Conservation (phyloP, 1,140 invertebrate genomes). For the Augochlora pura region DNA sequence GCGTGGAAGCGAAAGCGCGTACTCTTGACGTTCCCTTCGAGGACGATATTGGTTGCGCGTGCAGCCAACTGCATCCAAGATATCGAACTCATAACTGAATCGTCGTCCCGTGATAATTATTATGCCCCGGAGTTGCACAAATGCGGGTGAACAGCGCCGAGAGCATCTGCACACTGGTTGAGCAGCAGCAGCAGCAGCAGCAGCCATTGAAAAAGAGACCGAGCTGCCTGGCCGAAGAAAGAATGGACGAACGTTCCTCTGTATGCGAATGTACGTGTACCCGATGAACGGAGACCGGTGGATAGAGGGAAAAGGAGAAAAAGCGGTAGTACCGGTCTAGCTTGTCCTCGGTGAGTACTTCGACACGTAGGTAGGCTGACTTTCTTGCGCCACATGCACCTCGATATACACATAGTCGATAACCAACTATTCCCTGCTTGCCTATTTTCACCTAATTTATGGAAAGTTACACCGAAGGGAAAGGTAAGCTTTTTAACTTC, state of each 20-base stretch:
- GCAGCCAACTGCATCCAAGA: constrained; percentile 9
- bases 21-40: constrained; percentile 14
- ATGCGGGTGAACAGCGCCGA: background rate
- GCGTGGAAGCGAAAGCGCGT: background rate
- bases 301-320: constrained; percentile 25
- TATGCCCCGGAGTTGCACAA: background rate
- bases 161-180: constrained; percentile 6
- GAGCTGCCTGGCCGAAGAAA: constrained; percentile 20
- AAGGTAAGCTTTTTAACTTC: background rate
- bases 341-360: constrained; percentile 60
- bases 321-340: constrained; percentile 64
- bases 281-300: background rate
- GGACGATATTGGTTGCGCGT: constrained; percentile 22
- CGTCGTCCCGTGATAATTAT: constrained; percentile 33
- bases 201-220: constrained; percentile 31
- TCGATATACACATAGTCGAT: constrained; percentile 7
- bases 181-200: background rate
- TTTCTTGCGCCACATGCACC: constrained; percentile 42
- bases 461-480: background rate
- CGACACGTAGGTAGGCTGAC: constrained; percentile 55
- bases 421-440: background rate
- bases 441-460: background rate
- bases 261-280: background rate
- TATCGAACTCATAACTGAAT: constrained; percentile 12
- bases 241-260: background rate